Evolutionary conservation across 2,113 vertebrate genomes (phyloP).

Genomic region (Atlantisia rogersi): DNA sequence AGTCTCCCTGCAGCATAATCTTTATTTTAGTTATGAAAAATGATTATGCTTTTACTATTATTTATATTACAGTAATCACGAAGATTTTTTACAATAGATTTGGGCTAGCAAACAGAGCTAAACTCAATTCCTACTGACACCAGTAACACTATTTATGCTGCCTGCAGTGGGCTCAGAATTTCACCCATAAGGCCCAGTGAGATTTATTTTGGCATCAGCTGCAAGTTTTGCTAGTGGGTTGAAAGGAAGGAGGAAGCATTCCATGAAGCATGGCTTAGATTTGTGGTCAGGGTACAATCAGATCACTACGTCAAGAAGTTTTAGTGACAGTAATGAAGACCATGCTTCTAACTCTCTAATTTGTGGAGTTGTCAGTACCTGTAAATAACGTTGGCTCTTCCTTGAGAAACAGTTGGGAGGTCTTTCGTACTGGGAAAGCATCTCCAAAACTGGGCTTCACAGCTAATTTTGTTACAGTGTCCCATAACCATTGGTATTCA

Average conservation of each 20-base stretch:
- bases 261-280: neutral
- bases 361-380: slow-evolving; percentile 19
- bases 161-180: neutral
- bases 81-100: neutral
- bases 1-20: neutral
- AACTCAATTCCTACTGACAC: neutral
- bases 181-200: neutral
- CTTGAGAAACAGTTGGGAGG: slow-evolving; percentile 19
- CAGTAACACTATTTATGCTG: neutral
- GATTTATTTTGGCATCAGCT: neutral
- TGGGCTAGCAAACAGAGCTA: neutral
- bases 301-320: neutral
- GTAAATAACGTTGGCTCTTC: neutral
- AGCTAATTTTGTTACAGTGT: neutral
- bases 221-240: neutral
- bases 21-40: neutral
- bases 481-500: slow-evolving; percentile 49
- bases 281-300: neutral
- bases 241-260: neutral
- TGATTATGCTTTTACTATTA: neutral
- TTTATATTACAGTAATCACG: neutral
- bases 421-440: slow-evolving; percentile 45
- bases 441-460: neutral
- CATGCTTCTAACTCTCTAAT: neutral
- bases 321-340: neutral